Conservation (phyloP, 2,888 invertebrate genomes). For the Cepaea hortensis region DNA sequence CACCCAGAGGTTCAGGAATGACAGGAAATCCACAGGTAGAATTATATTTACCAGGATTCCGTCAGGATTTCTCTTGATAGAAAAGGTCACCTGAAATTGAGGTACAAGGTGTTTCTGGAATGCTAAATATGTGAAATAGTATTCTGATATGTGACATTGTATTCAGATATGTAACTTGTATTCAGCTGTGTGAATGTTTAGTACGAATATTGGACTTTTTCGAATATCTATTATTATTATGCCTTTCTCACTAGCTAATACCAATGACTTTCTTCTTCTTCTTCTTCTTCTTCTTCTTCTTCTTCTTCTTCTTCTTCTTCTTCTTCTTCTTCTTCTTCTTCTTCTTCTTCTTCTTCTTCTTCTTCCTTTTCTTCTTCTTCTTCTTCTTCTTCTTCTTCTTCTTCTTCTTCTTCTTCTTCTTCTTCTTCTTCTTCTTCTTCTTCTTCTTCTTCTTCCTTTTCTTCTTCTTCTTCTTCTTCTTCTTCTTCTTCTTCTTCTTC, state of each 20-base stretch:
- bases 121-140: no score
- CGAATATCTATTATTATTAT: no score
- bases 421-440: conserved; percentile 12
- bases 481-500: neutral
- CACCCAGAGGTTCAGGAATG: conserved; percentile 22
- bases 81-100: neutral
- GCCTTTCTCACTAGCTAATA: no score
- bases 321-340: conserved; percentile 24
- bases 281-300: neutral
- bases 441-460: conserved; percentile 3
- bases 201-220: no score
- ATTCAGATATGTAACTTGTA: no score
- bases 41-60: conserved; percentile 9
- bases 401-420: conserved; percentile 4
- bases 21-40: neutral
- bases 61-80: neutral
- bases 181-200: no score
- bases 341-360: conserved; percentile 19
- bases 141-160: no score
- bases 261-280: no score
- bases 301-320: conserved; percentile 9
- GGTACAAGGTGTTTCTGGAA: no score
- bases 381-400: conserved; percentile 10
- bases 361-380: neutral
- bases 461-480: neutral